phyloP scores from a whole-genome alignment of 2,113 vertebrate genomes.

The Eubucco bourcierii region DNA sequence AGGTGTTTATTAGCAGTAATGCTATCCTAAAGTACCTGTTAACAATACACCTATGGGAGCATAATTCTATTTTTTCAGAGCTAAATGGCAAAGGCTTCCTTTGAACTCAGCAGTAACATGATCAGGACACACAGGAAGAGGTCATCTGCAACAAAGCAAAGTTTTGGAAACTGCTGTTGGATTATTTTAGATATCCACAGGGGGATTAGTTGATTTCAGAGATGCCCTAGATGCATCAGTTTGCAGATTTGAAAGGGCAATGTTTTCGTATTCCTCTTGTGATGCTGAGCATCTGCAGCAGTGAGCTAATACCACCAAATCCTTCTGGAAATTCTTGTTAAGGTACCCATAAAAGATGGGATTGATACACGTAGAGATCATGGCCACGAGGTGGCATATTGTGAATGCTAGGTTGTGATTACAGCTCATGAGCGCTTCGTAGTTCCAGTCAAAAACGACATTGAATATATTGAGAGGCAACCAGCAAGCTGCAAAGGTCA shows the following conservation, averaged over 20 bases:
- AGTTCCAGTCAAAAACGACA: slow-evolving; percentile 77
- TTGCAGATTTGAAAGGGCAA: slow-evolving; percentile 71
- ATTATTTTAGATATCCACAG: slow-evolving; percentile 60
- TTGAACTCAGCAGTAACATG: background rate
- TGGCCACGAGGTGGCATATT: slow-evolving; percentile 77
- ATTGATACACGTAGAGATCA: slow-evolving; percentile 78
- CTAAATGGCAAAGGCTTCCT: background rate
- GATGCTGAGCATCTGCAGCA: slow-evolving; percentile 64
- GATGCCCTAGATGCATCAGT: slow-evolving; percentile 71
- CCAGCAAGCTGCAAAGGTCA: slow-evolving; percentile 76
- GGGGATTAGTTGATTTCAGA: slow-evolving; percentile 56
- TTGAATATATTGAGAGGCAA: slow-evolving; percentile 79
- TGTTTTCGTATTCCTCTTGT: slow-evolving; percentile 72
- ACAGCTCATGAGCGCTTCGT: slow-evolving; percentile 74
- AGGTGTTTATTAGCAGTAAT: background rate
- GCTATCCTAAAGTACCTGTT: background rate
- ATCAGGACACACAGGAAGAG: background rate
- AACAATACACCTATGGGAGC: background rate
- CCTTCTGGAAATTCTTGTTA: slow-evolving; percentile 82
- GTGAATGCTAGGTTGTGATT: slow-evolving; percentile 76
- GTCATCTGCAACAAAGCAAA: background rate
- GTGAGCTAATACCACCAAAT: slow-evolving; percentile 64
- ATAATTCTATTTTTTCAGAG: background rate
- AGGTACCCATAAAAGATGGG: slow-evolving; percentile 80
- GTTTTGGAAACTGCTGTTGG: background rate